A percentile compares a stretch with the other conserved stretches of the same genome.
These are phyloP conservation scores for Argyrosomus regius DNA, from an alignment of 2,797 vertebrate genomes.

Conservation along the genomic window DNA sequence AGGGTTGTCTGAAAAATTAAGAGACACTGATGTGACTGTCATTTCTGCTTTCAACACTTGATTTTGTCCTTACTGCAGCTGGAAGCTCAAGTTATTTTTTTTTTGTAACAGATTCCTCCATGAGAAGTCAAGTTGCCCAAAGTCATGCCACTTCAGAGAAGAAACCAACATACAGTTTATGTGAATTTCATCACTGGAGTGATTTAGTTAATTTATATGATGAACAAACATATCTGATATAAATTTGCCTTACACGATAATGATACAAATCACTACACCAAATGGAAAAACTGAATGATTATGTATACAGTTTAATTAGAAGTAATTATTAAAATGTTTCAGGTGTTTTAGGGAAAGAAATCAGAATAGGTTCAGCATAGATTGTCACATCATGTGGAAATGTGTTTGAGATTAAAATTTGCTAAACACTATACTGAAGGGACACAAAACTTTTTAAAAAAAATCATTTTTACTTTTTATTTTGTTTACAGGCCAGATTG, in stretches of 20 bases:
- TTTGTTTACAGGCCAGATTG: background rate
- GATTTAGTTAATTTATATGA: background rate
- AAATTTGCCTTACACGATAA: background rate
- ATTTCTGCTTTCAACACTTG: background rate
- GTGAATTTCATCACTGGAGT: background rate
- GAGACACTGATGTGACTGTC: background rate
- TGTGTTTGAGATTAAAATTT: background rate
- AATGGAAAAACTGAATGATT: background rate
- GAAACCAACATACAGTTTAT: constrained; percentile 2
- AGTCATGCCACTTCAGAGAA: background rate
- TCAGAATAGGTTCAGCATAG: background rate
- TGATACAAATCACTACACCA: background rate
- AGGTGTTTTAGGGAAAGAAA: background rate
- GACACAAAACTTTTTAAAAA: background rate
- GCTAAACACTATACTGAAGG: background rate
- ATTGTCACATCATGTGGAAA: background rate
- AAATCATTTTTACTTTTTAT: background rate
- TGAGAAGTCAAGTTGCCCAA: background rate
- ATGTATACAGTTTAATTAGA: background rate
- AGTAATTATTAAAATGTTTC: background rate
- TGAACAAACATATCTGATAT: background rate
- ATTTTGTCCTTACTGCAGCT: constrained; percentile 5
- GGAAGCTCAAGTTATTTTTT: background rate
- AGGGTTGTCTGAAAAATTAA: background rate
- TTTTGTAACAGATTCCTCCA: background rate